Evolutionary conservation across 2,888 invertebrate genomes (phyloP).

Genomic region (Scaptomyza polygonia): DNA sequence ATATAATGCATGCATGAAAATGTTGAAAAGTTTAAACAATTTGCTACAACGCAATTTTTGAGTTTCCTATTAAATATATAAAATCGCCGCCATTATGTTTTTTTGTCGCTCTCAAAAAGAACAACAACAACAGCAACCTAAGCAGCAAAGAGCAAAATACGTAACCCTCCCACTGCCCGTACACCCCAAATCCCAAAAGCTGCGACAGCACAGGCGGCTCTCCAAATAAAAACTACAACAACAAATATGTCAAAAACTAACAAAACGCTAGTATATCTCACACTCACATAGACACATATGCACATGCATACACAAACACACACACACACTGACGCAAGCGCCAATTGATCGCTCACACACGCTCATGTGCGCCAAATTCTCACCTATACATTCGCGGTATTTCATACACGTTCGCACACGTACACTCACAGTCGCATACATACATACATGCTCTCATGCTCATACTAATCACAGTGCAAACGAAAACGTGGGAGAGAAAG

Average conservation of each 20-base stretch:
- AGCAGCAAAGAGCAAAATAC: constrained; percentile 42
- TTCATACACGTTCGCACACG: too few species aligned
- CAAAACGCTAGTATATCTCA: constrained; percentile 59
- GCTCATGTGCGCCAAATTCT: constrained; percentile 70
- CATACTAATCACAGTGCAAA: constrained; percentile 59
- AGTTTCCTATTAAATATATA: constrained; percentile 70
- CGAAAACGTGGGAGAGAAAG: constrained; percentile 21
- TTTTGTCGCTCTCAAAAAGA: constrained; percentile 40
- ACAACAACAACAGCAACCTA: constrained; percentile 28
- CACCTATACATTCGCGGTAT: constrained; percentile 65
- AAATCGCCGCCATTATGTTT: constrained; percentile 77
- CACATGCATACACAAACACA: constrained; percentile 2
- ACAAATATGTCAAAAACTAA: constrained; percentile 76
- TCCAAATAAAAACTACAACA: constrained; percentile 55
- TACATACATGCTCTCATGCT: constrained; percentile 23
- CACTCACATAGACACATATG: constrained; percentile 18
- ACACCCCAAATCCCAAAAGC: constrained; percentile 42
- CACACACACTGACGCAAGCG: constrained; percentile 44
- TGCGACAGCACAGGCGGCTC: constrained; percentile 41
- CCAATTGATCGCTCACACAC: constrained; percentile 71
- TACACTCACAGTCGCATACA: constrained; percentile 24
- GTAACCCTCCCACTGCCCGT: constrained; percentile 64
- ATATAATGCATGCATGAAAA: constrained; percentile 34
- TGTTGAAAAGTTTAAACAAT: constrained; percentile 70
- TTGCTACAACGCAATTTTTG: constrained; percentile 77